Percentiles rank a stretch among this genome's conserved stretches.
Evolutionary conservation across 2,797 vertebrate genomes (phyloP).

Genomic region (Rhynchonycteris naso): DNA sequence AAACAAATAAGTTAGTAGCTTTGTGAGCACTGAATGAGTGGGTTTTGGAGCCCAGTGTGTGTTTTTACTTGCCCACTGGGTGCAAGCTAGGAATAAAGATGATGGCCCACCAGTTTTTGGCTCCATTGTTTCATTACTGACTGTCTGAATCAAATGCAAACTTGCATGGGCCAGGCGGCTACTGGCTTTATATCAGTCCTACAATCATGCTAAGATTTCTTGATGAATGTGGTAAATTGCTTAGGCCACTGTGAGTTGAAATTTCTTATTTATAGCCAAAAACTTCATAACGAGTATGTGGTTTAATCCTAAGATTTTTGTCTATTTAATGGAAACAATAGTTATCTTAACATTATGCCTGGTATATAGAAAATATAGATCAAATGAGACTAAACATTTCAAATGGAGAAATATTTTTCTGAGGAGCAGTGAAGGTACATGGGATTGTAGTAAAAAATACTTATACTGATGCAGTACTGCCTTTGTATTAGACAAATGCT

Average conservation of each 20-base stretch:
- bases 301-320: neutral
- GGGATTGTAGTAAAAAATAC: neutral
- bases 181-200: no score
- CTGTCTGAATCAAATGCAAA: no score
- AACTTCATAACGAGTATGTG: neutral
- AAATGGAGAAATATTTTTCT: slow-evolving; percentile 32
- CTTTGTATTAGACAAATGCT: neutral
- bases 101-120: no score
- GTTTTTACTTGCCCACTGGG: no score
- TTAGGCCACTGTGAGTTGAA: neutral
- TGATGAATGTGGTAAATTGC: neutral
- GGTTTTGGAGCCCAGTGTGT: no score
- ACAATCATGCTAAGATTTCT: neutral
- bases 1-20: no score
- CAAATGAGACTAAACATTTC: neutral
- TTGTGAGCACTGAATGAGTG: no score
- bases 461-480: neutral
- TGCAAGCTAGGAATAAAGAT: no score
- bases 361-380: neutral
- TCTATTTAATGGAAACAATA: neutral
- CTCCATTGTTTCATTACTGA: no score
- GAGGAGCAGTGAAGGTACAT: neutral
- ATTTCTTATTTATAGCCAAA: slow-evolving; percentile 1
- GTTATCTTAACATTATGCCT: neutral
- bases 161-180: no score